Conservation (phyloP, 2,797 vertebrate genomes). For the Gobionotothen gibberifrons region DNA sequence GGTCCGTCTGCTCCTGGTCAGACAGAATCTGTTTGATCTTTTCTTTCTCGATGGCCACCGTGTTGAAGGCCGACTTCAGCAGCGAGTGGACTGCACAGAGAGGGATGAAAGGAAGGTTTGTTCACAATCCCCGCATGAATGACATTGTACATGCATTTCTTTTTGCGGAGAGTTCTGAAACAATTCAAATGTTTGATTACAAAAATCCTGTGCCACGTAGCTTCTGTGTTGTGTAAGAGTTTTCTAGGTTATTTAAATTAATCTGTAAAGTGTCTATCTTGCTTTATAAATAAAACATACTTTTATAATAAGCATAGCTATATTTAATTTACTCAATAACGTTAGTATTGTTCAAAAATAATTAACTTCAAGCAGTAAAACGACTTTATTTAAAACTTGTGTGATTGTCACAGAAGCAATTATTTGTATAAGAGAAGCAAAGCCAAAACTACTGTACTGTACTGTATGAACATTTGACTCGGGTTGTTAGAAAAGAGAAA, state of each 20-base stretch:
- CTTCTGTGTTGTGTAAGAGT: not conserved
- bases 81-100: slow-evolving; percentile 91
- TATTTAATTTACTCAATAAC: not conserved
- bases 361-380: not conserved
- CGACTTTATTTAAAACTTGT: not conserved
- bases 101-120: slow-evolving; percentile 5
- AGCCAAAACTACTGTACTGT: too few species aligned
- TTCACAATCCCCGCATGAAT: not conserved
- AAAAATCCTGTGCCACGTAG: not conserved
- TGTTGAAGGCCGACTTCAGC: slow-evolving; percentile 98
- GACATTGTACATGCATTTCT: not conserved
- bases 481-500: not conserved
- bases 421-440: too few species aligned
- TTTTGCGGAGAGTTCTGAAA: not conserved
- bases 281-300: not conserved
- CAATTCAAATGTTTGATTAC: not conserved
- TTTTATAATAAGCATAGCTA: not conserved
- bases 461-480: not conserved
- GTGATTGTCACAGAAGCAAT: not conserved
- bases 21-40: slow-evolving; percentile 96
- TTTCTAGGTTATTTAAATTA: not conserved
- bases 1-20: slow-evolving; percentile 92
- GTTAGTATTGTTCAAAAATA: not conserved
- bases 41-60: slow-evolving; percentile 98
- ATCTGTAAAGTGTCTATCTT: not conserved